phyloP scores from a whole-genome alignment of 2,113 vertebrate genomes.

The Rhea pennata region DNA sequence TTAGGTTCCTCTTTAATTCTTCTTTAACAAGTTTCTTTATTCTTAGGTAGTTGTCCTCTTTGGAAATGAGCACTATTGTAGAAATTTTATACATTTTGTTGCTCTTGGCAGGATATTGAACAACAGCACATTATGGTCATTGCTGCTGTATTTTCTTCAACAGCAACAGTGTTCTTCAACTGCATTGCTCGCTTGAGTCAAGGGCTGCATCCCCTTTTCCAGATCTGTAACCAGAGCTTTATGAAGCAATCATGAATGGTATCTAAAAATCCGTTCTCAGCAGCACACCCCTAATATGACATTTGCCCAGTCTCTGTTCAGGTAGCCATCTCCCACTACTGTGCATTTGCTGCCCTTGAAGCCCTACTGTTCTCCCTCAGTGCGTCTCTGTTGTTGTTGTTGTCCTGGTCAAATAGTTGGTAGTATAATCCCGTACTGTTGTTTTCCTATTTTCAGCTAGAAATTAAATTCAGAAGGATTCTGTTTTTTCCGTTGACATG shows the following conservation, averaged over 20 bases:
- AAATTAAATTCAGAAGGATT: not conserved
- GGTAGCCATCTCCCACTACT: not conserved
- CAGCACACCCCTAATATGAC: not conserved
- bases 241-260: not conserved
- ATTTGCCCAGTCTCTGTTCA: not conserved
- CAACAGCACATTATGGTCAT: not conserved
- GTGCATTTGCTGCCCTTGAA: not conserved
- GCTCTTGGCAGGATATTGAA: not conserved
- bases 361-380: not conserved
- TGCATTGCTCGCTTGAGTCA: fast-evolving
- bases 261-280: not conserved
- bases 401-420: not conserved
- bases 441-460: not conserved
- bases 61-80: not conserved
- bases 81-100: not conserved
- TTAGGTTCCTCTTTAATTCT: not conserved
- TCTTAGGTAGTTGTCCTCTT: not conserved
- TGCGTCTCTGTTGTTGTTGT: not conserved
- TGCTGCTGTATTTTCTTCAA: not conserved
- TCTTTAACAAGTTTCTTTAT: not conserved
- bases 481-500: not conserved
- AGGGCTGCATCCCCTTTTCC: not conserved
- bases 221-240: not conserved
- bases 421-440: not conserved
- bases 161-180: not conserved